phyloP scores from a whole-genome alignment of 2,113 vertebrate species.

The Lophotis ruficrista region DNA sequence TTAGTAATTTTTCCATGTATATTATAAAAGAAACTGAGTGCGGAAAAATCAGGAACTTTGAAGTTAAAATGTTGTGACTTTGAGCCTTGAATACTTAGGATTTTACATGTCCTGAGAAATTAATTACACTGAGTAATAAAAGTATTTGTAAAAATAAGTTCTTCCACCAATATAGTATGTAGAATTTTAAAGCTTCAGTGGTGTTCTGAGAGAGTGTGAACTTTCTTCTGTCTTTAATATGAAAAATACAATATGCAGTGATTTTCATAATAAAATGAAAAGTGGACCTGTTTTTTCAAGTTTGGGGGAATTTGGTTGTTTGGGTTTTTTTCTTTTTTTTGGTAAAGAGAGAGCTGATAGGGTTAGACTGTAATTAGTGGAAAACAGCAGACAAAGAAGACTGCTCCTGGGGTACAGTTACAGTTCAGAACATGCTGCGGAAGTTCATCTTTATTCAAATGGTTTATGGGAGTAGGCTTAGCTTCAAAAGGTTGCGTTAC shows the following conservation, averaged over 20 bases:
- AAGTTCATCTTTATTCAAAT: background rate
- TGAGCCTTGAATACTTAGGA: background rate
- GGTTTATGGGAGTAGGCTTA: background rate
- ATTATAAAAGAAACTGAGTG: background rate
- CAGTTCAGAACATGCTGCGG: background rate
- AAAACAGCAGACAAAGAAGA: background rate
- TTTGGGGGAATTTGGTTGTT: background rate
- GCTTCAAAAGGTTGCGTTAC: background rate
- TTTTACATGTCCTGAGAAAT: background rate
- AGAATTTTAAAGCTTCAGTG: background rate
- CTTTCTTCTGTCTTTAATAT: background rate
- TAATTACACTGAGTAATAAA: background rate
- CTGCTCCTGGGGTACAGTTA: background rate
- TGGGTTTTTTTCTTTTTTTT: background rate
- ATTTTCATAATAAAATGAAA: background rate
- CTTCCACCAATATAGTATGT: background rate
- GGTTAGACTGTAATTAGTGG: background rate
- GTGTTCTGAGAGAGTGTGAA: background rate
- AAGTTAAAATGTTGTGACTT: background rate
- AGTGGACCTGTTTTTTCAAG: background rate
- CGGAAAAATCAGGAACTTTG: background rate
- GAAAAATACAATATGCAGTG: background rate
- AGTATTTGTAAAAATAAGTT: background rate
- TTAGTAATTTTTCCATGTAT: background rate
- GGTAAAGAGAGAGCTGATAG: background rate